These are phyloP conservation scores for Mormyrus lacerda DNA, from an alignment of 2,113 vertebrate species.

Conservation along the genomic window DNA sequence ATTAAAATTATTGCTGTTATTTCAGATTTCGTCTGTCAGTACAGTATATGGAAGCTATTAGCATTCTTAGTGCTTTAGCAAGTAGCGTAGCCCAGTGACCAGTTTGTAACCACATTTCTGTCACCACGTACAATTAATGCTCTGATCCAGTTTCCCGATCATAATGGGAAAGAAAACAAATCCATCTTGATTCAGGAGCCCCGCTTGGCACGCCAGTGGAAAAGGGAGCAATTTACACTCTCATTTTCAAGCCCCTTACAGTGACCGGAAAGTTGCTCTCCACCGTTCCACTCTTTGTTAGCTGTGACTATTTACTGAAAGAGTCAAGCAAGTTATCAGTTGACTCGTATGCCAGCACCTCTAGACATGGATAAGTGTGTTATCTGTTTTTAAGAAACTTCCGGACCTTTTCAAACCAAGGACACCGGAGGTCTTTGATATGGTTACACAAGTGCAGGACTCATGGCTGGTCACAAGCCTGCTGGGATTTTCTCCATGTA, in stretches of 20 bases:
- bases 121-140: background rate
- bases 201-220: background rate
- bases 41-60: background rate
- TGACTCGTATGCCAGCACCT: background rate
- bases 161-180: background rate
- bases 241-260: background rate
- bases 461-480: background rate
- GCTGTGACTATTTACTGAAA: background rate
- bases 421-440: background rate
- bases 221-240: background rate
- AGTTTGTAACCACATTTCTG: background rate
- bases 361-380: background rate
- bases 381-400: background rate
- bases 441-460: background rate
- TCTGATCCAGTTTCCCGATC: background rate
- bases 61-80: background rate
- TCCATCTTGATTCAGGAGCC: background rate
- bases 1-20: background rate
- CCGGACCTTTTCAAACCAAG: background rate
- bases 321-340: background rate
- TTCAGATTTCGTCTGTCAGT: background rate
- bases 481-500: background rate
- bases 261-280: background rate
- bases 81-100: background rate
- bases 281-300: background rate